A percentile compares a stretch with the other conserved stretches of the same genome.
Evolutionary conservation across 1,140 invertebrate genomes (phyloP).

Genomic region (Leguminivora glycinivorella): DNA sequence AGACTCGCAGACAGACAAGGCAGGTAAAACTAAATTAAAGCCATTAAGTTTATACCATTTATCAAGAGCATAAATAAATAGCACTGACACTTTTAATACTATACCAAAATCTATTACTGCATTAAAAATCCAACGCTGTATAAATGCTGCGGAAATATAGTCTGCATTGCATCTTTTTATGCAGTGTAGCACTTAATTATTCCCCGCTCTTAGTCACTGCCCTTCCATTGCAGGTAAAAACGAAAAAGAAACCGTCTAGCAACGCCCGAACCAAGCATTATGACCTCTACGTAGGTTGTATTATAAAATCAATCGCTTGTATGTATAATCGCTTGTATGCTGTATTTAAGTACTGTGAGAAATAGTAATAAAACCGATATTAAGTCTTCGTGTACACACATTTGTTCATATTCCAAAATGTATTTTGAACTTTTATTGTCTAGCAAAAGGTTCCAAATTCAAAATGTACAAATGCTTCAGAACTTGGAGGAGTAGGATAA

Average conservation of each 20-base stretch:
- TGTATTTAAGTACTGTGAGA: background rate
- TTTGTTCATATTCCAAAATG: too few species aligned
- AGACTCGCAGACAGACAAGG: too few species aligned
- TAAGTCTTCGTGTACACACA: too few species aligned
- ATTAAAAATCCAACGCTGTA: background rate
- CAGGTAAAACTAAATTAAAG: too few species aligned
- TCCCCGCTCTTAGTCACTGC: background rate
- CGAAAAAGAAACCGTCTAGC: background rate
- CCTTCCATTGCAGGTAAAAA: background rate
- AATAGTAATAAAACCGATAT: background rate
- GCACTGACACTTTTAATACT: background rate
- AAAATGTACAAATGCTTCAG: too few species aligned
- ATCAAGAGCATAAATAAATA: background rate
- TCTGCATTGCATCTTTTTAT: constrained; percentile 15
- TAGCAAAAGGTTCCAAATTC: too few species aligned
- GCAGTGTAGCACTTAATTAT: constrained; percentile 1
- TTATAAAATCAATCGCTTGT: background rate
- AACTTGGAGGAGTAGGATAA: background rate
- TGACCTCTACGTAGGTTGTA: background rate
- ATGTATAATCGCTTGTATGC: too few species aligned
- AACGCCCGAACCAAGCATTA: background rate
- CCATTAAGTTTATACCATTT: too few species aligned
- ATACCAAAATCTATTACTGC: background rate
- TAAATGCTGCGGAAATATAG: background rate
- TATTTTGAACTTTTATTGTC: too few species aligned